A percentile compares a stretch with the other conserved stretches of the same genome.
phyloP scores from a whole-genome alignment of 2,888 invertebrate genomes.

The Neelides folsomi region DNA sequence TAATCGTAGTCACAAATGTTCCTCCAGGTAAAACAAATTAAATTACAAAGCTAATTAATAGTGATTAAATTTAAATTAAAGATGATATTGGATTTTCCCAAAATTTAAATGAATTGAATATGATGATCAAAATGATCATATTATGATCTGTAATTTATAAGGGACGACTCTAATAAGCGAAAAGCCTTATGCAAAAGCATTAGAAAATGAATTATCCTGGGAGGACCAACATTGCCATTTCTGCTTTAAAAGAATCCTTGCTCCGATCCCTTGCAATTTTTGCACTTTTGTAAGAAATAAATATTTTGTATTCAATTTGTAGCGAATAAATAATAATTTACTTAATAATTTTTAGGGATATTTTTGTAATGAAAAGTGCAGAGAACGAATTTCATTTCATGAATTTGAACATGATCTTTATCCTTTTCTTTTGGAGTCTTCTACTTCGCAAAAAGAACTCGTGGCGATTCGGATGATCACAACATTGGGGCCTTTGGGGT shows the following conservation, averaged over 20 bases:
- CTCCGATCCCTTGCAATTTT: constrained; percentile 22
- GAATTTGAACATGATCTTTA: constrained; percentile 19
- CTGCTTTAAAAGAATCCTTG: constrained; percentile 21
- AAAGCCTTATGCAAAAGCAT: constrained; percentile 19
- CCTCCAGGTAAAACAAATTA: no score
- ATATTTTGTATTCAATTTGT: no score
- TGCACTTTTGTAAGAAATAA: constrained; percentile 27
- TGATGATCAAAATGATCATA: no score
- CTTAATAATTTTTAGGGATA: constrained; percentile 15
- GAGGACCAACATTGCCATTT: constrained; percentile 27
- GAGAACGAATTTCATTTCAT: constrained; percentile 15
- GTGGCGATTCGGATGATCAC: constrained; percentile 20
- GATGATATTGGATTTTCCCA: no score
- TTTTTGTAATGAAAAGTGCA: constrained; percentile 24
- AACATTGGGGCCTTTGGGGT: constrained; percentile 16
- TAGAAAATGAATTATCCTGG: constrained; percentile 20
- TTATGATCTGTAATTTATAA: no score
- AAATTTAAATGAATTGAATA: no score
- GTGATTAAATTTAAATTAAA: no score
- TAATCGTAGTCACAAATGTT: no score
- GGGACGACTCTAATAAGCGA: constrained; percentile 22
- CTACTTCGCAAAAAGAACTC: constrained; percentile 15
- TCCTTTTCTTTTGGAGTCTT: constrained; percentile 18
- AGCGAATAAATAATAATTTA: constrained; percentile 6
- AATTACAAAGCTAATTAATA: no score